Evolutionary conservation across 2,888 invertebrate species (phyloP).

Genomic region (Euphydryas editha): DNA sequence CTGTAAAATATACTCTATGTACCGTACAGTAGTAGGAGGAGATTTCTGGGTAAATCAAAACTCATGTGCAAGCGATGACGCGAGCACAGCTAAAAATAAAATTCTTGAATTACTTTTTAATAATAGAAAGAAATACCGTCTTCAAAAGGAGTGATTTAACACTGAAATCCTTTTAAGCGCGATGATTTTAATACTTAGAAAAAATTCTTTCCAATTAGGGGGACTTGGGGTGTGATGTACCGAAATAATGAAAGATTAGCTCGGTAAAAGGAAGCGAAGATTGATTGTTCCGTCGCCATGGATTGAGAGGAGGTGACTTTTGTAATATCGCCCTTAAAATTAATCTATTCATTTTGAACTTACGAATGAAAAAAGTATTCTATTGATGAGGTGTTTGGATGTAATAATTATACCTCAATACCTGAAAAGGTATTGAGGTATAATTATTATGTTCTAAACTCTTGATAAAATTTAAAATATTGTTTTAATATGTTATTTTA

Average conservation of each 20-base stretch:
- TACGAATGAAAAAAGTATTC: conserved; percentile 1
- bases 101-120: background rate
- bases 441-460: no score
- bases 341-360: background rate
- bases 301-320: conserved; percentile 1
- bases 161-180: conserved; percentile 22
- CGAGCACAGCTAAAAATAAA: no score
- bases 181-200: conserved; percentile 18
- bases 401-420: no score
- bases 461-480: no score
- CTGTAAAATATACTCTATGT: no score
- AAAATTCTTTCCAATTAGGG: conserved; percentile 36
- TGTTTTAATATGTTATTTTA: no score
- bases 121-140: background rate
- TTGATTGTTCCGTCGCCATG: conserved; percentile 17
- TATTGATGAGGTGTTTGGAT: background rate
- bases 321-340: background rate
- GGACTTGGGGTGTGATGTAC: conserved; percentile 25
- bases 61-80: no score
- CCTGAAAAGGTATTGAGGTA: no score
- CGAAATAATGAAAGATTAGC: conserved; percentile 33
- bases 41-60: no score
- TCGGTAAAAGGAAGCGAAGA: conserved; percentile 10
- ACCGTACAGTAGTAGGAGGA: no score
- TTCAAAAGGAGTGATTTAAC: conserved; percentile 5